Evolutionary conservation across 2,797 vertebrate species (phyloP).

Genomic region (Podargus strigoides): DNA sequence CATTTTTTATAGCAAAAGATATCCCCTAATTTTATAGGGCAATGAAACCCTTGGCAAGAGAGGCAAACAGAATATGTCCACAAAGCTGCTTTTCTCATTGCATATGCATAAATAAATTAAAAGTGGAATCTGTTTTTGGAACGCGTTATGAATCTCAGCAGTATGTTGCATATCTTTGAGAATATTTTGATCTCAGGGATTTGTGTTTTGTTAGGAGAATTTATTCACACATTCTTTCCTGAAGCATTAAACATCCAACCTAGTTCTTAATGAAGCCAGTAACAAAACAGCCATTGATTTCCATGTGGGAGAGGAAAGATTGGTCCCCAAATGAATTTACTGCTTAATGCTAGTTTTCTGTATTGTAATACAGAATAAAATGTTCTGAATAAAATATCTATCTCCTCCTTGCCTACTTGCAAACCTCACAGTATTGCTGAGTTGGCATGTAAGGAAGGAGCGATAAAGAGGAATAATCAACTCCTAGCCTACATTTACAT

Average conservation of each 20-base stretch:
- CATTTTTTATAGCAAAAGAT: background rate
- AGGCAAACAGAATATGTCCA: background rate
- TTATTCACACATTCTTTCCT: background rate
- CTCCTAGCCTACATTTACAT: background rate
- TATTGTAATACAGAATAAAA: background rate
- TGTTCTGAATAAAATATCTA: background rate
- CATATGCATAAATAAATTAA: background rate
- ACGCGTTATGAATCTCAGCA: background rate
- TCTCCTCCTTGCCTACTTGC: background rate
- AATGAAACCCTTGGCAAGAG: background rate
- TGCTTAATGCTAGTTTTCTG: background rate
- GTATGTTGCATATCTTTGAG: background rate
- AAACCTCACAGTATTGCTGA: constrained; percentile 3
- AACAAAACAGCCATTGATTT: background rate
- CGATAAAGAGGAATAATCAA: background rate
- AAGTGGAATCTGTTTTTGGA: background rate
- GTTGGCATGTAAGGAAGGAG: background rate
- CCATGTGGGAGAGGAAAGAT: background rate
- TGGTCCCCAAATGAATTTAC: constrained; percentile 2
- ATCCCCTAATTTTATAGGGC: background rate
- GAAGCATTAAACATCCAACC: background rate
- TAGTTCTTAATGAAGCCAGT: background rate
- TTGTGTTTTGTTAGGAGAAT: background rate
- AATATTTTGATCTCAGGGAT: background rate
- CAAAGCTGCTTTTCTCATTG: background rate